Evolutionary conservation across 2,797 vertebrate species (phyloP), one percentile per base, ranked within the genome.

Genomic region (Megalops cyprinoides): DNA sequence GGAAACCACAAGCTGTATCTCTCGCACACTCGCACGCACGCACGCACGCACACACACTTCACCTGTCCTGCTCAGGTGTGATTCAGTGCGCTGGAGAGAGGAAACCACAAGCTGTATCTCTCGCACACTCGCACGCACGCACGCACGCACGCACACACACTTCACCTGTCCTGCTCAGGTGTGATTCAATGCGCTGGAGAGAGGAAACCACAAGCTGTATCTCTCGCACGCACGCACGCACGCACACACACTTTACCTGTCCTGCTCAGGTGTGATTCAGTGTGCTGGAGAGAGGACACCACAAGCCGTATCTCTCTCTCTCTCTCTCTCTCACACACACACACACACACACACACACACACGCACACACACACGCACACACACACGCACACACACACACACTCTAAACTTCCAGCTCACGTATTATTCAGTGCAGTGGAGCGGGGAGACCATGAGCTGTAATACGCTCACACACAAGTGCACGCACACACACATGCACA

Each of bases 321-420:
- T n/a, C n/a, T n/a, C n/a, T n/a, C n/a, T n/a, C n/a, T n/a, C n/a
- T 37, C 62, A 28, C 34, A 39, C 73, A 37, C 34, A 77, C 71
- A 85, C 82, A 85, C 51, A 81, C 81, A 84, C 87, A 88, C 81
- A 87, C 85, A 1, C 77, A 84, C 76, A 82, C 75, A 58, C 25
- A 53, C 55, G 53, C 48, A 76, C 51, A 20, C 25, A 71, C 62
- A 49, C 39, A 62, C n/a, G n/a, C n/a, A n/a, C n/a, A n/a, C n/a
- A n/a, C n/a, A n/a, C 6, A 62, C 46, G 37, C 20, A 49, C 44
- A 71, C 78, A 79, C 46, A 51, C 25, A 79, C 60, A 49, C 60
- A 48, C n/a, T 46, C 5, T 46, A 44, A 46, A 46, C 46, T 46
- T 44, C 44, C 46, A 46, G 44, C 44, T 46, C 46, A 46, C 5